Evolutionary conservation across 2,797 vertebrate species (phyloP).

Genomic region (Tragelaphus oryx): DNA sequence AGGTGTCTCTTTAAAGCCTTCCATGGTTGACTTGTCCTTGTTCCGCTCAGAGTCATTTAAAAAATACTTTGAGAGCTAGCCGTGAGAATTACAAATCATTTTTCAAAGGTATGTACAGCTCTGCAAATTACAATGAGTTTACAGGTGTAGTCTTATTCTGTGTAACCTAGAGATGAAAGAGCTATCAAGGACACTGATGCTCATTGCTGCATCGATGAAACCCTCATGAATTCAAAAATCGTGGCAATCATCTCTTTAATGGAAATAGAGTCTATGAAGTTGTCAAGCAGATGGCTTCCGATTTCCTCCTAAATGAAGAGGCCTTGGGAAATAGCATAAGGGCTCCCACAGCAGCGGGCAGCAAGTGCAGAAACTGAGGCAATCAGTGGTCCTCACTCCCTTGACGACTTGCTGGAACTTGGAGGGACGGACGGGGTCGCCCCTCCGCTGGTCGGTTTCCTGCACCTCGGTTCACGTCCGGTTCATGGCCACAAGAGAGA

Average conservation of each 20-base stretch:
- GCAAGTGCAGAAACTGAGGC: background rate
- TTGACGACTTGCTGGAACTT: background rate
- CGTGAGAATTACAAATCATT: constrained; percentile 76
- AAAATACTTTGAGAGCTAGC: constrained; percentile 73
- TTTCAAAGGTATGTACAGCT: constrained; percentile 68
- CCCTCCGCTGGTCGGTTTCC: background rate
- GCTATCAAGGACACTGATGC: constrained; percentile 68
- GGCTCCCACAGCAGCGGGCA: background rate
- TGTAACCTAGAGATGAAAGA: constrained; percentile 73
- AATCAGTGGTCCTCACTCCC: background rate
- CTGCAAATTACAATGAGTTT: constrained; percentile 74
- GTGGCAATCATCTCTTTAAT: constrained; percentile 49
- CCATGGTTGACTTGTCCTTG: constrained; percentile 61
- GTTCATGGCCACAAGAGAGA: background rate
- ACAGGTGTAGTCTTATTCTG: constrained; percentile 55
- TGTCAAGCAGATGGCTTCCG: constrained; percentile 47
- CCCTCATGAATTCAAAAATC: constrained; percentile 63
- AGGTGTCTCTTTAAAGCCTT: constrained; percentile 59
- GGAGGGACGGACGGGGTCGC: background rate
- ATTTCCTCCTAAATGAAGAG: constrained; percentile 52
- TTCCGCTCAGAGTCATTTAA: constrained; percentile 67
- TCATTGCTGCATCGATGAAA: constrained; percentile 47
- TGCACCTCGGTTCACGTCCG: background rate
- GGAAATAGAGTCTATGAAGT: constrained; percentile 57
- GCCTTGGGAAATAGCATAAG: background rate